phyloP scores from a whole-genome alignment of 2,888 invertebrate genomes.

The Lasioglossum calceatum region DNA sequence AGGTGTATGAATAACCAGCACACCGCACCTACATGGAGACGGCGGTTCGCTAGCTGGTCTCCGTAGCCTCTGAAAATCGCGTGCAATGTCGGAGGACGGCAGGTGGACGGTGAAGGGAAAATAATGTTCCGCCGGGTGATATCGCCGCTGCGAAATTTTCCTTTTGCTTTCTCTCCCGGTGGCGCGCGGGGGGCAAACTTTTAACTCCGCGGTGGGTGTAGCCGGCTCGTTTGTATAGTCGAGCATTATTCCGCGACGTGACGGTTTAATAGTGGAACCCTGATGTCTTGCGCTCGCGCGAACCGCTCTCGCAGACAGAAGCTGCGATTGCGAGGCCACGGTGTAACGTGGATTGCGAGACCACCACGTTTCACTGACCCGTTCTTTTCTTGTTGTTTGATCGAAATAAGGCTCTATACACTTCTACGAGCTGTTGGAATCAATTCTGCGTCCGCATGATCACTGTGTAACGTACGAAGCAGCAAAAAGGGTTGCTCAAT shows the following conservation, averaged over 20 bases:
- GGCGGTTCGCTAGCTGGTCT: conserved; percentile 17
- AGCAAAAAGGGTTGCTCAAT: too few relatives aligned
- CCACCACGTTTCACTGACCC: conserved; percentile 13
- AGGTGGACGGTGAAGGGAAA: conserved; percentile 73
- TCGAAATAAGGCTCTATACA: not conserved
- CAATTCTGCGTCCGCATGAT: too few relatives aligned
- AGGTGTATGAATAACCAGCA: conserved; percentile 67
- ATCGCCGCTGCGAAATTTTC: conserved; percentile 70
- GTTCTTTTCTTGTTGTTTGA: not conserved
- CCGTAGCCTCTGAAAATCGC: conserved; percentile 69
- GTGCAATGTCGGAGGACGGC: conserved; percentile 71
- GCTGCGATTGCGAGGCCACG: conserved; percentile 51
- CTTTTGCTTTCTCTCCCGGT: conserved; percentile 70
- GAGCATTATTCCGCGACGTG: conserved; percentile 70
- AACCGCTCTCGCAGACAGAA: conserved; percentile 43
- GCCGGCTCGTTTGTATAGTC: conserved; percentile 65
- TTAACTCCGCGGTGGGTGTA: conserved; percentile 69
- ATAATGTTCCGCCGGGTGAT: conserved; percentile 70
- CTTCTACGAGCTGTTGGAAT: not conserved
- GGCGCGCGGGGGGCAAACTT: conserved; percentile 34
- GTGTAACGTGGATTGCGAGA: conserved; percentile 39
- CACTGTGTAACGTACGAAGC: too few relatives aligned
- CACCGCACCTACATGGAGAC: conserved; percentile 42
- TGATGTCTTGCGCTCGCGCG: conserved; percentile 58
- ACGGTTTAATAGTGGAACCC: conserved; percentile 66